phyloP scores from a whole-genome alignment of 2,113 vertebrate species.

The Corythoichthys haematopterus region DNA sequence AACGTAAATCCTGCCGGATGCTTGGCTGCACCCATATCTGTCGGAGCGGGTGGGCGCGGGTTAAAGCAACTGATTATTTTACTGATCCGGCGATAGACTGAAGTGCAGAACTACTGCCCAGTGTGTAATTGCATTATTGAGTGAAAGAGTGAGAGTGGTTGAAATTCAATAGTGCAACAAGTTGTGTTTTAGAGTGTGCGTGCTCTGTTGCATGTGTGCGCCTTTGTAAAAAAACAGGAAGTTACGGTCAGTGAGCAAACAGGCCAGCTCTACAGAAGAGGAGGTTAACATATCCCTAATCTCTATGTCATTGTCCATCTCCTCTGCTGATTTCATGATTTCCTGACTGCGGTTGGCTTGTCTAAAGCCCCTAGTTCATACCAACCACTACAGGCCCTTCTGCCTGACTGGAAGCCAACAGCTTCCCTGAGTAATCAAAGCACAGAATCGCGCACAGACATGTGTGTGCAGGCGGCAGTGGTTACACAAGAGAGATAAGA shows the following conservation, averaged over 20 bases:
- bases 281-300: slow-evolving; percentile 61
- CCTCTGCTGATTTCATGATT: slow-evolving; percentile 58
- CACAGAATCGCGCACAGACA: slow-evolving; percentile 41
- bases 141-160: slow-evolving; percentile 2
- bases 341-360: slow-evolving; percentile 54
- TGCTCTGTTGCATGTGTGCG: slow-evolving; percentile 18
- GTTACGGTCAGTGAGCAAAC: slow-evolving; percentile 42
- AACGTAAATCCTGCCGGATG: slow-evolving; percentile 14
- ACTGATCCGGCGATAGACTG: slow-evolving; percentile 6
- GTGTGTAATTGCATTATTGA: slow-evolving; percentile 8
- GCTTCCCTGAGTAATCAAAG: slow-evolving; percentile 43
- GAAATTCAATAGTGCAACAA: slow-evolving; percentile 18
- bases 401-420: slow-evolving; percentile 60
- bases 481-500: slow-evolving; percentile 56
- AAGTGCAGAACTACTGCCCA: background rate
- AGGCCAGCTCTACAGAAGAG: slow-evolving; percentile 25
- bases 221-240: slow-evolving; percentile 43
- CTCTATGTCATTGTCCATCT: slow-evolving; percentile 60
- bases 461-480: slow-evolving; percentile 49
- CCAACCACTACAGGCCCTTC: slow-evolving; percentile 42
- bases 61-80: slow-evolving; percentile 9
- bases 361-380: slow-evolving; percentile 45
- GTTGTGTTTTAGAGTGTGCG: slow-evolving; percentile 25
- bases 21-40: slow-evolving; percentile 32
- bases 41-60: background rate